Evolutionary conservation across 2,797 vertebrate species (phyloP), one percentile per base, ranked within the genome.

Genomic region (Lerista edwardsae): DNA sequence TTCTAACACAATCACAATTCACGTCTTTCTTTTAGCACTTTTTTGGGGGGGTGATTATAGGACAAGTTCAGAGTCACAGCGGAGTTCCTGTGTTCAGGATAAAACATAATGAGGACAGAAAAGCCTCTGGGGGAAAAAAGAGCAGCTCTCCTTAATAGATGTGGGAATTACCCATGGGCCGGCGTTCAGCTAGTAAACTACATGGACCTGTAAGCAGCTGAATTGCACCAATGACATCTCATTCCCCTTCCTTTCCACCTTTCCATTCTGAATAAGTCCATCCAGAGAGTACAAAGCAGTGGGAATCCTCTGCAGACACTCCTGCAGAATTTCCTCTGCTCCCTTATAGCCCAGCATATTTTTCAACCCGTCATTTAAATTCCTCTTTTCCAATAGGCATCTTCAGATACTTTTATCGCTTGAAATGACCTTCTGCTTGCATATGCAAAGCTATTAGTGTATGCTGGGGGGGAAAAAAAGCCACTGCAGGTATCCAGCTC

Each of bases 1-100:
- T 80, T 79, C 73, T 88, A 87, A 84, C 84, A 79, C 41, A 87
- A 80, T 78, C 61, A 87, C 59, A 55, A 55, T 44, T 27, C 4
- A 10, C 19, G 67, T 91, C 81, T 88, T 86, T 82, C 41, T 77
- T 41, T 90, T 73, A 85, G 41, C 14, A 9, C 73, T 47, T 59
- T 80, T 86, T 91, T 91, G 87, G 81, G 36, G 74, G 62, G 64
- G 62, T 47, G 69, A 65, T 91, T 34, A 79, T 74, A 84, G 85
- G 91, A 84, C 57, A 80, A 86, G 75, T 84, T 84, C 67, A 74
- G 2, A 78, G 31, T 90, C 89, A 75, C 6, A 9, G 82, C 71
- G 27, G 5, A 15, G 83, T 75, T 84, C 25, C 34, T 14, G 11
- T 19, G 47, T 82, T 91, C 80, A 3, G 0, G 57, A 71, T 85